Evolutionary conservation across 2,113 vertebrate species (phyloP).

Genomic region (Gobio gobio): DNA sequence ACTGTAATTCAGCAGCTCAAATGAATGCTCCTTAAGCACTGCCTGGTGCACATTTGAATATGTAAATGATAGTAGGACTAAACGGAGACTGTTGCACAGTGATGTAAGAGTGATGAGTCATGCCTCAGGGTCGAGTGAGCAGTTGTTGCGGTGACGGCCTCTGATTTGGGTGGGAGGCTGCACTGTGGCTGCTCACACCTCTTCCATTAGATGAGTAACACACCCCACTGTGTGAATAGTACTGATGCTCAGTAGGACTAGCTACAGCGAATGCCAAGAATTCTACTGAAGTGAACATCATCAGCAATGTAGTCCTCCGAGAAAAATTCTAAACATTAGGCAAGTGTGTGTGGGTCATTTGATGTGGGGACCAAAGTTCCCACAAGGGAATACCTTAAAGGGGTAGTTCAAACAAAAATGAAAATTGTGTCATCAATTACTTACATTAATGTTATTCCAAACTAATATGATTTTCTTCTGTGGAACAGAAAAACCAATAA

Average conservation of each 20-base stretch:
- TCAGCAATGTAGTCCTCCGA: background rate
- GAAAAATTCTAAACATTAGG: background rate
- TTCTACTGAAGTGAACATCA: background rate
- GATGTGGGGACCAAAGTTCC: background rate
- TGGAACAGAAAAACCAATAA: background rate
- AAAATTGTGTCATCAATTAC: background rate
- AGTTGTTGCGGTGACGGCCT: constrained; percentile 33
- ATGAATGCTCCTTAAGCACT: background rate
- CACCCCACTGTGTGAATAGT: constrained; percentile 34
- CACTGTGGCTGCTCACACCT: constrained; percentile 41
- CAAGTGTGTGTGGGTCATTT: background rate
- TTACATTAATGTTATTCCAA: background rate
- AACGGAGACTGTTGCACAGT: background rate
- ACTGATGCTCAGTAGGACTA: constrained; percentile 13
- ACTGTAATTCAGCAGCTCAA: background rate
- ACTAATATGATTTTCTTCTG: background rate
- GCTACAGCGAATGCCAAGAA: background rate
- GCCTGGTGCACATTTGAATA: constrained; percentile 3
- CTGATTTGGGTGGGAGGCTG: constrained; percentile 48
- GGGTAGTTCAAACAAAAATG: background rate
- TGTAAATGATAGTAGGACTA: constrained; percentile 34
- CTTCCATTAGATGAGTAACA: constrained; percentile 53
- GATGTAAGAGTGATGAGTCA: constrained; percentile 53
- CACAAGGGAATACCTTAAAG: background rate
- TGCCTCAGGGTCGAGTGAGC: constrained; percentile 38